Percentiles rank a stretch among this genome's conserved stretches.
Conservation (phyloP, 2,113 vertebrate species). For the Pelecanus crispus region DNA sequence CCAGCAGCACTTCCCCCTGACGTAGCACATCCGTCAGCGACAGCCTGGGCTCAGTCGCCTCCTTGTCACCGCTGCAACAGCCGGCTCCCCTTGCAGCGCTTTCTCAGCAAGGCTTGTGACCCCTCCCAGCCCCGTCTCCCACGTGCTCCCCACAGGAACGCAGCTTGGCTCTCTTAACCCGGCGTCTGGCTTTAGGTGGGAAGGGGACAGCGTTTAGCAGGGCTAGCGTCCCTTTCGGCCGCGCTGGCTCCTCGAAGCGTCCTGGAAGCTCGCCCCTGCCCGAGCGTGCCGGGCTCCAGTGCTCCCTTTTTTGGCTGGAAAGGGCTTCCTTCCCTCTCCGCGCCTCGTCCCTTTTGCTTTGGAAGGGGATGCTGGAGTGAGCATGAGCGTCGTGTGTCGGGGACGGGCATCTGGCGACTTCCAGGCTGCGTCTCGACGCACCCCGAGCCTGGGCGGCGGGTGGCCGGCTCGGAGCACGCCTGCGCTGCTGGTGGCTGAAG, state of each 20-base stretch:
- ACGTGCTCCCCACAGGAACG: background rate
- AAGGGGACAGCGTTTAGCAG: background rate
- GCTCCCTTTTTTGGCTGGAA: background rate
- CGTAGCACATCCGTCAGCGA: conserved; percentile 69
- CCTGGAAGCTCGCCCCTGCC: background rate
- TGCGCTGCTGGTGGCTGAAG: background rate
- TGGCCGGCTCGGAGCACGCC: background rate
- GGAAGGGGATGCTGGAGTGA: accelerated
- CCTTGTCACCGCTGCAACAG: conserved; percentile 22
- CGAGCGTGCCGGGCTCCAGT: background rate
- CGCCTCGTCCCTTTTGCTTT: background rate
- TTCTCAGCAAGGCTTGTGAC: conserved; percentile 61
- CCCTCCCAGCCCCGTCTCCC: background rate
- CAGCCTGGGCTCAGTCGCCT: conserved; percentile 50
- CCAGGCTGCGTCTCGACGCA: background rate
- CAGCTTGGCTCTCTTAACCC: conserved; percentile 31
- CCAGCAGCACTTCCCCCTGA: conserved; percentile 65
- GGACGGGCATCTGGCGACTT: background rate
- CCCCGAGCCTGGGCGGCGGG: background rate
- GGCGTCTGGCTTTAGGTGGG: background rate
- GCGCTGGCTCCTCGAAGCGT: background rate
- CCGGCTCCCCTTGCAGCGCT: conserved; percentile 4
- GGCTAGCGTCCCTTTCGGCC: background rate
- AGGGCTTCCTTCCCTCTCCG: background rate
- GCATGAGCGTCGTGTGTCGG: background rate